These are phyloP conservation scores for Nemotelus pantherinus DNA, from an alignment of 2,888 invertebrate genomes.

Conservation along the genomic window DNA sequence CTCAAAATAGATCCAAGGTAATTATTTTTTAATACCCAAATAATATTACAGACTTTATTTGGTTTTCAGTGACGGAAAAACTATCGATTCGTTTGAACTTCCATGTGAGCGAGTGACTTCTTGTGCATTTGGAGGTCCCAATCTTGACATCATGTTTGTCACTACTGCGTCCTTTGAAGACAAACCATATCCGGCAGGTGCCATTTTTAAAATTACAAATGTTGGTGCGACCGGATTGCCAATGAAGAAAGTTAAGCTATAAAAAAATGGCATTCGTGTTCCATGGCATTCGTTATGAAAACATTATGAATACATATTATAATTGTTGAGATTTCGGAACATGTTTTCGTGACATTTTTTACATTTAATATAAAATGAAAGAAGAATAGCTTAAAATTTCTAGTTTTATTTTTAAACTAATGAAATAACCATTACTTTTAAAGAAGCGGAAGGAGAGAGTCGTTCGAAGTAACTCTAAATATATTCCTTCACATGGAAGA, in stretches of 20 bases:
- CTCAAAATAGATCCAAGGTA: slow-evolving; percentile 62
- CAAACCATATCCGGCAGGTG: slow-evolving; percentile 66
- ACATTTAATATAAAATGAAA: too few relatives aligned
- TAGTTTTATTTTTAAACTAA: too few relatives aligned
- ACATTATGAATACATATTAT: too few relatives aligned
- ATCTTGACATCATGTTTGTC: slow-evolving; percentile 74
- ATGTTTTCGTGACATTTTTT: too few relatives aligned
- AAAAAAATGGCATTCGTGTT: slow-evolving; percentile 1
- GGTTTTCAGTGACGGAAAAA: slow-evolving; percentile 62
- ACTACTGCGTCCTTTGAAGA: slow-evolving; percentile 69
- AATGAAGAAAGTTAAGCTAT: slow-evolving; percentile 56
- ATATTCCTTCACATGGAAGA: too few relatives aligned
- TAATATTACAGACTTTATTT: not conserved
- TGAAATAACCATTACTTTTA: too few relatives aligned
- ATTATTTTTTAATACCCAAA: slow-evolving; percentile 54
- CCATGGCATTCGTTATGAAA: too few relatives aligned
- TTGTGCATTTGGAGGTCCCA: slow-evolving; percentile 76
- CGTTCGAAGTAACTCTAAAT: too few relatives aligned
- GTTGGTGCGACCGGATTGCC: slow-evolving; percentile 68
- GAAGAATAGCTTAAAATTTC: too few relatives aligned
- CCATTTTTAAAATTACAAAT: slow-evolving; percentile 71
- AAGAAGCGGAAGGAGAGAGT: too few relatives aligned
- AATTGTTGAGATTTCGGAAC: too few relatives aligned
- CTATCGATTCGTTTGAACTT: slow-evolving; percentile 70
- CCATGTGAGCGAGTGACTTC: slow-evolving; percentile 78